Base-by-base conservation (phyloP, 2,113 vertebrate species). In the Dipodomys spectabilis region DNA sequence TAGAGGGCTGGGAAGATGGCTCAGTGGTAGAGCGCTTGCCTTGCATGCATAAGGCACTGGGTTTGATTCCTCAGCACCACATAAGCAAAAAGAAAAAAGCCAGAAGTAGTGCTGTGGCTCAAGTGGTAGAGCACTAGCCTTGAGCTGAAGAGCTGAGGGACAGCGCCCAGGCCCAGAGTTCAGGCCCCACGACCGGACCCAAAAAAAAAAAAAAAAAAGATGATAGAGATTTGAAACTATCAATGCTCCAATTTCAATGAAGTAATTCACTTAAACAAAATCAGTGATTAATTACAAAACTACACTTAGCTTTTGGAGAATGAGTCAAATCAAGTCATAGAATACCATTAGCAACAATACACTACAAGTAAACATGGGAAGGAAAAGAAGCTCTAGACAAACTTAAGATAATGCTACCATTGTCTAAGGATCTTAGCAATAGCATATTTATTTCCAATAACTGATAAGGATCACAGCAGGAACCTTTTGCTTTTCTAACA, bases 301-400 rank as follows among this genome's bases (percentile, higher is more conserved):
- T 82, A 88, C 5, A 77, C 32, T 86, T 60, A 74, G 13, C 12
- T 25, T 94, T 28, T 84, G 90, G 82, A 25, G 23, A 86, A 83
- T 7, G 60, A 88, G 57, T 91, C 90, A 94, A 27, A 91, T 80
- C 23, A 39, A 39, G 82, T 95, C 86, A 92, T 6, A 87, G 32
- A 95, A 93, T 15, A 92, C 12, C 19, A 28, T 82, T 25, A 71
- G 57, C 57, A 92, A 85, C 6, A n/a, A 73, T 13, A 74, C 5
- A 91, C 45, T 94, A 82, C 49, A 83, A 88, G 39, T 67, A 82
- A 82, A 93, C 73, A 45, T 4, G 53, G 78, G 74, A 79, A 12
- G 88, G 84, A 93, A 92, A 87, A 82, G 30, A n/a, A 82, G 9
- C n/a, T 87, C 73, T 11, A 69, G 7, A 86, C 12, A 91, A 82